A percentile compares a stretch with the other conserved stretches of the same genome.
These are phyloP conservation scores for Cervus canadensis DNA, from an alignment of 2,113 vertebrate genomes.

Conservation along the genomic window DNA sequence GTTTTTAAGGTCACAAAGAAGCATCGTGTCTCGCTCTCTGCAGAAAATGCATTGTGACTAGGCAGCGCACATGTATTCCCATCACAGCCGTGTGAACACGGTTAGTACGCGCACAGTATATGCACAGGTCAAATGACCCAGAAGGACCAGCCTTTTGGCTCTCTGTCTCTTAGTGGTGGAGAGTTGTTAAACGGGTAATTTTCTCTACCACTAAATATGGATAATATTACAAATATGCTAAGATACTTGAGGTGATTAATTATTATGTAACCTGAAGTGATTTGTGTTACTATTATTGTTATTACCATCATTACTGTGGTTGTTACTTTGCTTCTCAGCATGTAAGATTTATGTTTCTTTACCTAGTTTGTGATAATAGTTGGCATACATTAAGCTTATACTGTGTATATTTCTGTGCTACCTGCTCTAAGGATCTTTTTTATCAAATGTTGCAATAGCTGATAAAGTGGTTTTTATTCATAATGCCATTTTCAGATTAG, in stretches of 20 bases:
- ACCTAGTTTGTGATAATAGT: not conserved
- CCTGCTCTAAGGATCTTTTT: not conserved
- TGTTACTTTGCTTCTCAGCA: not conserved
- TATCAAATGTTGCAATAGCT: not conserved
- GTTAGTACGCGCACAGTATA: not conserved
- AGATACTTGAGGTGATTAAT: not conserved
- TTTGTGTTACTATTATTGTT: not conserved
- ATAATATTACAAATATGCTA: not conserved
- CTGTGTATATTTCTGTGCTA: not conserved
- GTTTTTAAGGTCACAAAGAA: not conserved
- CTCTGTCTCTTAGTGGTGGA: not conserved
- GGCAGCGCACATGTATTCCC: rapidly evolving
- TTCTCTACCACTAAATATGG: not conserved
- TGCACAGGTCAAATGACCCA: not conserved
- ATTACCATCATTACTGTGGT: not conserved
- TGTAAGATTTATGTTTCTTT: not conserved
- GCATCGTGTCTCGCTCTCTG: not conserved
- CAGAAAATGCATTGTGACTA: not conserved
- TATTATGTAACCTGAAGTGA: not conserved
- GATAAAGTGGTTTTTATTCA: not conserved
- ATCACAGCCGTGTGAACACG: rapidly evolving
- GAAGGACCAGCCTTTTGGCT: not conserved
- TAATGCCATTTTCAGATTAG: not conserved
- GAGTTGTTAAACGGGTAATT: not conserved
- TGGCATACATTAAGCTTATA: not conserved